Evolutionary conservation across 2,113 vertebrate species (phyloP).

Genomic region (Myrmophylax atrothorax): DNA sequence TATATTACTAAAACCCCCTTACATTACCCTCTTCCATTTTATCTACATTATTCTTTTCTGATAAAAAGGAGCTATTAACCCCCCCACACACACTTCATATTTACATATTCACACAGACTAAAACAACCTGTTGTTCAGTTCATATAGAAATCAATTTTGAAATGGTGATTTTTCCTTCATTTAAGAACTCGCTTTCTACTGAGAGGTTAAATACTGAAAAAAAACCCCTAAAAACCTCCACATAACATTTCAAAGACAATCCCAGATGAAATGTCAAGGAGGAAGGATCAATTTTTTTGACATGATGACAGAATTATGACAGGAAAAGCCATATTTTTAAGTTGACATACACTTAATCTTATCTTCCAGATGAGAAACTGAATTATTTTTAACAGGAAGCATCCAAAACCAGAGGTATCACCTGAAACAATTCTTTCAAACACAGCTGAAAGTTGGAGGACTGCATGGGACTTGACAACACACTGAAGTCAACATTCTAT

Average conservation of each 20-base stretch:
- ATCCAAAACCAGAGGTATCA: background rate
- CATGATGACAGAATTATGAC: background rate
- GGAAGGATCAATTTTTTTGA: background rate
- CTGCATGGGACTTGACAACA: background rate
- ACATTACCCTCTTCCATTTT: background rate
- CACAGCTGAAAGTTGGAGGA: accelerated
- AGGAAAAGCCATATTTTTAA: background rate
- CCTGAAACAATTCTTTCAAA: background rate
- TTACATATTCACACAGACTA: background rate
- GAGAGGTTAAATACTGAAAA: background rate
- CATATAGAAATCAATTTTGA: background rate
- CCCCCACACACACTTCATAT: background rate
- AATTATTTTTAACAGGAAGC: background rate
- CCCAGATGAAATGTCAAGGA: background rate
- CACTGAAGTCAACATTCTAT: background rate
- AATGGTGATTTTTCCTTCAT: background rate
- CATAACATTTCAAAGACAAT: background rate
- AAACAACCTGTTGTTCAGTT: background rate
- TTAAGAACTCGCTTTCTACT: background rate
- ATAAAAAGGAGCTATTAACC: background rate
- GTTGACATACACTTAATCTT: background rate
- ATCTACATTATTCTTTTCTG: background rate
- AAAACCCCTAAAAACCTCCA: background rate
- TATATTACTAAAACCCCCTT: background rate
- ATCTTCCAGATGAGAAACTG: background rate